These are phyloP conservation scores for Drosophila ustulata DNA, from an alignment of 2,888 invertebrate species.

Conservation along the genomic window DNA sequence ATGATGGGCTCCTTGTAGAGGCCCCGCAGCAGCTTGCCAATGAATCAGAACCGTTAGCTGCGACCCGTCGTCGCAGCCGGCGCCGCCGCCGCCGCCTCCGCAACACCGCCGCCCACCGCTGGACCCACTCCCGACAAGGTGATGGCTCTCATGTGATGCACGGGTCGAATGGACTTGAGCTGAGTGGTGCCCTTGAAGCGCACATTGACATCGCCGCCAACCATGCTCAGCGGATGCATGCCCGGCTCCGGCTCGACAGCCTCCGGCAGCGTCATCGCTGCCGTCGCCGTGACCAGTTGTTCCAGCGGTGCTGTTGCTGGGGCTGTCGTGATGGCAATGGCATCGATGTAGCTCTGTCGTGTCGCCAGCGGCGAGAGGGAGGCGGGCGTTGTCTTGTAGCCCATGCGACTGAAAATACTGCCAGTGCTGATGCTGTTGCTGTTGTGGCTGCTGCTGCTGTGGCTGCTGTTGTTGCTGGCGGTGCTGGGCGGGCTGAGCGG, in stretches of 20 bases:
- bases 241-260: slow-evolving; percentile 32
- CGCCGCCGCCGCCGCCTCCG: slow-evolving; percentile 27
- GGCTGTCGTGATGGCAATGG: slow-evolving; percentile 57
- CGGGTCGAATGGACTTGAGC: slow-evolving; percentile 90
- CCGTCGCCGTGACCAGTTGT: slow-evolving; percentile 35
- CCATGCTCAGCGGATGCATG: slow-evolving; percentile 91
- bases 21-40: slow-evolving; percentile 82
- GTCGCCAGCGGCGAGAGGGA: slow-evolving; percentile 76
- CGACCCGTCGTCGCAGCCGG: slow-evolving; percentile 66
- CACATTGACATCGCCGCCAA: slow-evolving; percentile 90
- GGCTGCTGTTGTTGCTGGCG: slow-evolving; percentile 74
- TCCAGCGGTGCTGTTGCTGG: slow-evolving; percentile 44
- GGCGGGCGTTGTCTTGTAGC: slow-evolving; percentile 81
- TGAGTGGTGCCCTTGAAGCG: slow-evolving; percentile 93
- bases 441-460: slow-evolving; percentile 68
- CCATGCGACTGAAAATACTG: slow-evolving; percentile 82
- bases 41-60: slow-evolving; percentile 85
- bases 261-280: slow-evolving; percentile 21
- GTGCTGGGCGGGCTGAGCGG: slow-evolving; percentile 87
- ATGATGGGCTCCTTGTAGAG: slow-evolving; percentile 63
- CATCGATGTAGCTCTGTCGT: slow-evolving; percentile 59
- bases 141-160: slow-evolving; percentile 81
- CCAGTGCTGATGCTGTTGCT: slow-evolving; percentile 65
- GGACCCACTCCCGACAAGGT: slow-evolving; percentile 54
- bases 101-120: slow-evolving; percentile 28